Percentiles rank a stretch among this genome's conserved stretches.
These are phyloP conservation scores for Myotis brandtii DNA, from an alignment of 2,113 vertebrate species.

Conservation along the genomic window DNA sequence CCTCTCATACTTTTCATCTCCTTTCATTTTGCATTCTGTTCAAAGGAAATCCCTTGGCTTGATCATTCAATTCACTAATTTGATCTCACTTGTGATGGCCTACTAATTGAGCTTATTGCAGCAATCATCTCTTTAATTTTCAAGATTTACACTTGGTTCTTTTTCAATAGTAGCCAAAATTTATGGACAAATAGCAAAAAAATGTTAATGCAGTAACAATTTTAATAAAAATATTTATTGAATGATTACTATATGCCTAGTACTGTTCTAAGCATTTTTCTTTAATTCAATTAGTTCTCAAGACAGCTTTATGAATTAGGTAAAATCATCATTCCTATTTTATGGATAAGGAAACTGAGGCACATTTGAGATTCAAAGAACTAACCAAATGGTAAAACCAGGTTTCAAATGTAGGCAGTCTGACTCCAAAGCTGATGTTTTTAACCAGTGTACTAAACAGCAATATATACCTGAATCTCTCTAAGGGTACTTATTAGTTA, in stretches of 20 bases:
- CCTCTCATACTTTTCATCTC: neutral
- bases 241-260: neutral
- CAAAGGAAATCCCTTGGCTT: neutral
- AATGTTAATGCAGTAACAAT: neutral
- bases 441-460: neutral
- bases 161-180: constrained; percentile 19
- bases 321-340: neutral
- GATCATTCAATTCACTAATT: neutral
- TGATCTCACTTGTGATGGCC: neutral
- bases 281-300: constrained; percentile 15
- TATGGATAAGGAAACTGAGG: neutral
- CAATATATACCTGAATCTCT: neutral
- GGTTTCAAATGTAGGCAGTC: neutral
- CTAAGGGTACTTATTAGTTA: neutral
- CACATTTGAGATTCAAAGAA: neutral
- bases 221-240: constrained; percentile 28
- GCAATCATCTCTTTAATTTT: neutral
- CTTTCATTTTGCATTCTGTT: neutral
- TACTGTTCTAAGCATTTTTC: neutral
- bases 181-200: neutral
- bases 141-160: neutral
- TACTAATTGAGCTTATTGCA: constrained; percentile 18
- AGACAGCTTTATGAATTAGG: neutral
- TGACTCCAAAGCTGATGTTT: neutral
- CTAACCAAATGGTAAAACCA: neutral